A percentile compares a stretch with the other conserved stretches of the same genome.
These are phyloP conservation scores for Petaurus breviceps DNA, from an alignment of 2,113 vertebrate genomes.

Conservation along the genomic window DNA sequence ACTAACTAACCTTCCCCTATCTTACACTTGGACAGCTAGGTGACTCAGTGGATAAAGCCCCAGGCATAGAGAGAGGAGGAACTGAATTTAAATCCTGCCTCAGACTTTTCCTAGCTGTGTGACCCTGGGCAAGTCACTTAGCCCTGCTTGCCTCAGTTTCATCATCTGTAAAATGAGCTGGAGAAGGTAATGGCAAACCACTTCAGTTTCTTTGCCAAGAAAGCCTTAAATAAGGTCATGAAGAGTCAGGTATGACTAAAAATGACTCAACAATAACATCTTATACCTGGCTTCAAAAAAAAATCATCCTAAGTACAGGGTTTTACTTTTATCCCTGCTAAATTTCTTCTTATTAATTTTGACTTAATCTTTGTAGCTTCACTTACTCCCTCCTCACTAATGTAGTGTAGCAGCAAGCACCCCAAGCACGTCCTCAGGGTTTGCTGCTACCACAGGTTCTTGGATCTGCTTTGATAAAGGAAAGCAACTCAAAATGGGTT, in stretches of 20 bases:
- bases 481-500: no score
- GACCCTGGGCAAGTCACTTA: not conserved
- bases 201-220: no score
- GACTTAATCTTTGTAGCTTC: not conserved
- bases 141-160: not conserved
- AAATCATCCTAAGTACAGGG: not conserved
- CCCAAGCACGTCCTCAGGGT: no score
- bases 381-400: not conserved
- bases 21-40: not conserved
- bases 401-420: no score
- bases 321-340: not conserved
- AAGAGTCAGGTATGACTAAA: no score
- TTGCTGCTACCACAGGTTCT: no score
- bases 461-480: no score
- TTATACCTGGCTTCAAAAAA: not conserved
- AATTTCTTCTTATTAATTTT: not conserved
- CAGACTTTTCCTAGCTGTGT: not conserved
- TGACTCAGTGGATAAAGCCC: not conserved
- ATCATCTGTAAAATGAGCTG: not conserved
- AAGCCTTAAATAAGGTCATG: no score
- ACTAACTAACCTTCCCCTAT: not conserved
- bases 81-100: not conserved
- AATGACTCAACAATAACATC: no score
- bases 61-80: no score
- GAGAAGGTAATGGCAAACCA: not conserved